Percentiles rank a stretch among this genome's conserved stretches.
Conservation (phyloP, 2,888 invertebrate species). For the Synanthedon formicaeformis region DNA sequence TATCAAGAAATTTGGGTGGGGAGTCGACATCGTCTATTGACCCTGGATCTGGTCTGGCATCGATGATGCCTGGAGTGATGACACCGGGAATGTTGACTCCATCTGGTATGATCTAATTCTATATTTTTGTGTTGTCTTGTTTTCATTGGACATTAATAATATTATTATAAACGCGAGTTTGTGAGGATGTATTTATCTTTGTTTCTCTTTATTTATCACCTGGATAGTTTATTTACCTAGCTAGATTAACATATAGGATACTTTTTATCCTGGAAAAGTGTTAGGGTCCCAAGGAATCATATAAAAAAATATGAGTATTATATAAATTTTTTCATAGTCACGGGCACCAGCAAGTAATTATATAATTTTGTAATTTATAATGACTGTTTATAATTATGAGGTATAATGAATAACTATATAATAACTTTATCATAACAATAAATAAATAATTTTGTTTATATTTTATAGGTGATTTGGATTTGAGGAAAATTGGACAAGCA, state of each 20-base stretch:
- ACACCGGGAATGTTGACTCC: conserved; percentile 91
- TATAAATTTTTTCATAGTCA: too few relatives aligned
- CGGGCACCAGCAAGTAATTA: too few relatives aligned
- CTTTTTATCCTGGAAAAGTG: too few relatives aligned
- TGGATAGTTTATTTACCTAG: too few relatives aligned
- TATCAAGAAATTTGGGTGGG: conserved; percentile 88
- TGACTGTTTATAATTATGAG: not conserved
- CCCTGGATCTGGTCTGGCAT: conserved; percentile 86
- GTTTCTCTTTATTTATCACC: too few relatives aligned
- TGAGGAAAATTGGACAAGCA: conserved; percentile 98
- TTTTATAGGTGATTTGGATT: conserved; percentile 84
- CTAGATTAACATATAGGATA: too few relatives aligned
- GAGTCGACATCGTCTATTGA: conserved; percentile 84
- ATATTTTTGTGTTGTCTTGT: not conserved
- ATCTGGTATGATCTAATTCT: conserved; percentile 65
- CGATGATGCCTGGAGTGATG: conserved; percentile 87
- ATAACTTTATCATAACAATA: not conserved
- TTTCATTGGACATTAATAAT: too few relatives aligned
- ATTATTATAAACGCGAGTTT: too few relatives aligned
- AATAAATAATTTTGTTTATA: not conserved
- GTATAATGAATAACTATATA: too few relatives aligned
- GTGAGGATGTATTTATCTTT: too few relatives aligned
- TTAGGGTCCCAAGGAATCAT: too few relatives aligned
- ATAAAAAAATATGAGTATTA: too few relatives aligned
- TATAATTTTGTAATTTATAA: not conserved